A percentile compares a stretch with the other conserved stretches of the same genome.
Evolutionary conservation across 2,888 invertebrate genomes (phyloP).

Genomic region (Xylota sylvarum): DNA sequence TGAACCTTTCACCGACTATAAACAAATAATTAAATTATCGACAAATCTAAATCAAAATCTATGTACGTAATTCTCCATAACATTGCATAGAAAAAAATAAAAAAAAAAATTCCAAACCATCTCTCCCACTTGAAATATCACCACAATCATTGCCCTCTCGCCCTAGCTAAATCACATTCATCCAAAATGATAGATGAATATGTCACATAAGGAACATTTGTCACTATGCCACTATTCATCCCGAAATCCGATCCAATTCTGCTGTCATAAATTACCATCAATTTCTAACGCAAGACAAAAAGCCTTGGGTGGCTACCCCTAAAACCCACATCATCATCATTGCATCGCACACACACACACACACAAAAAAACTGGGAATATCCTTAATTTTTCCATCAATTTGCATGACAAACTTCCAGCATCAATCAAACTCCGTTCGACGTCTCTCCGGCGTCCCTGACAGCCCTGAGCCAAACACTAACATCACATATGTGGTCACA

Average conservation of each 20-base stretch:
- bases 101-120: not conserved
- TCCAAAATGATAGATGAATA: slow-evolving; percentile 49
- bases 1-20: too few species aligned
- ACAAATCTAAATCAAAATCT: too few species aligned
- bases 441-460: slow-evolving; percentile 50
- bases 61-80: too few species aligned
- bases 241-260: slow-evolving; percentile 53
- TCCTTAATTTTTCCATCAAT: slow-evolving; percentile 74
- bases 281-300: slow-evolving; percentile 62
- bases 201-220: slow-evolving; percentile 53
- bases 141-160: slow-evolving; percentile 17
- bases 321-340: slow-evolving; percentile 61
- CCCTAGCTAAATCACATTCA: slow-evolving; percentile 32
- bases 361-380: slow-evolving; percentile 24
- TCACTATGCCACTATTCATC: slow-evolving; percentile 35
- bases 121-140: slow-evolving; percentile 20
- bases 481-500: slow-evolving; percentile 75
- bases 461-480: slow-evolving; percentile 53
- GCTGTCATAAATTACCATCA: slow-evolving; percentile 67
- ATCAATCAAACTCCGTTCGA: slow-evolving; percentile 72
- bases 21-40: too few species aligned
- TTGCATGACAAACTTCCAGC: slow-evolving; percentile 76
- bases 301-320: slow-evolving; percentile 44
- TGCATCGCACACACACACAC: slow-evolving; percentile 13
- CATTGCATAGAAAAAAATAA: too few species aligned